phyloP scores from a whole-genome alignment of 2,797 vertebrate species.

The Bothrops alternatus region DNA sequence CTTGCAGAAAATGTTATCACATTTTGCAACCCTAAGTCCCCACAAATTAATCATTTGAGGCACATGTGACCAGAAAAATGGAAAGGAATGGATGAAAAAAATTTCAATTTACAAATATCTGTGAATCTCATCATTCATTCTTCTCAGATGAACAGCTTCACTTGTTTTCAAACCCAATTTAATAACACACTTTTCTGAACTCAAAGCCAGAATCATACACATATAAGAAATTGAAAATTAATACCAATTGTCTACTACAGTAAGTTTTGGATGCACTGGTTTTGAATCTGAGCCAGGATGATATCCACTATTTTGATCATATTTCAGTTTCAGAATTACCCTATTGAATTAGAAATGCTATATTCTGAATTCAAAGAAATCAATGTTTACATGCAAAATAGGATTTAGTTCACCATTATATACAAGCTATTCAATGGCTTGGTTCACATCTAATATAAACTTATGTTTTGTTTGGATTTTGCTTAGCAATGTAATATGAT shows the following conservation, averaged over 20 bases:
- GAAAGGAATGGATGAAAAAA: background rate
- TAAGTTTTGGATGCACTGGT: background rate
- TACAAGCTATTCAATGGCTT: background rate
- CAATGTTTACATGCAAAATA: background rate
- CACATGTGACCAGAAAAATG: background rate
- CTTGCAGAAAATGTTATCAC: background rate
- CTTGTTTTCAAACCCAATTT: background rate
- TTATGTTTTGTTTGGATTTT: background rate
- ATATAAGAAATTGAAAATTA: too few relatives aligned
- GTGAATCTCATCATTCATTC: background rate
- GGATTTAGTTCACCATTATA: background rate
- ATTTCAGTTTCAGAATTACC: background rate
- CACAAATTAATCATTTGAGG: background rate
- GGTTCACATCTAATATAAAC: background rate
- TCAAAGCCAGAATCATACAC: background rate
- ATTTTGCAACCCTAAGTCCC: background rate
- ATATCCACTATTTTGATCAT: background rate
- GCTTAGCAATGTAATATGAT: background rate
- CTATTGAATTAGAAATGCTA: background rate
- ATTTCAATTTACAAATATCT: background rate
- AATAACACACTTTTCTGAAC: background rate
- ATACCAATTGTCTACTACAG: background rate
- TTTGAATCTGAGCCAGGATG: background rate
- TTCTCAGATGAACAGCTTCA: background rate
- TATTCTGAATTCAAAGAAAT: background rate